Base-by-base conservation (phyloP, 2,113 vertebrate genomes). In the Sialia sialis region DNA sequence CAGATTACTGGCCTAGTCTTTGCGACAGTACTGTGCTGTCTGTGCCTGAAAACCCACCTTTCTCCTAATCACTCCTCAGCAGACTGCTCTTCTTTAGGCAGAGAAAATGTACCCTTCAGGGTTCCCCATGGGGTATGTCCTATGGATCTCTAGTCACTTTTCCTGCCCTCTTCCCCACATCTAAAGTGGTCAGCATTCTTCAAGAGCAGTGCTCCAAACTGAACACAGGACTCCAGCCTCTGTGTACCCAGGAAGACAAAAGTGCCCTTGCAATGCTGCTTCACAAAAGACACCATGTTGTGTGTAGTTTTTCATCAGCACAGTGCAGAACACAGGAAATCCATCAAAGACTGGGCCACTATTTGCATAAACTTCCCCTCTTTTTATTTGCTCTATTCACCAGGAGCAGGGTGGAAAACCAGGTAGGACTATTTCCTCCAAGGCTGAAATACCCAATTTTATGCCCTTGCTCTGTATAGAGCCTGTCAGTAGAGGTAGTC, bases 251-350 rank as follows among this genome's bases (percentile, higher is more conserved):
- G 30, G 30, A 32, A 85, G 32, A 38, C 15, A 56, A n/a, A 30
- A 1, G 0, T 13, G 11, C 27, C 36, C 44, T 81, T 60, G 32
- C 1, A 3, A 75, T 11, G n/a, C 38, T 63, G 46, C 48, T 32
- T 64, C 51, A 74, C 2, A 1, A 62, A 80, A 88, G 18, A 21
- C 46, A 46, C 7, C 1, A 3, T 64, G 39, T 21, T 44, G 25
- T 51, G 20, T 29, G 23, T 4, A 36, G 56, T 20, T 60, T 63
- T 87, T 63, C 54, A 85, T 38, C 29, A 77, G 62, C 36, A 75
- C 9, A 46, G 51, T 7, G 29, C 78, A 83, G 80, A 86, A 48
- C 9, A 67, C 51, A 62, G 52, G 67, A 94, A 94, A 91, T n/a
- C 20, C 64, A 76, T n/a, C 39, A 59, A 78, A 43, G 43, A 74